A percentile compares a stretch with the other conserved stretches of the same genome.
Conservation (phyloP, 2,113 vertebrate species). For the Corythornis madagascariensis region DNA sequence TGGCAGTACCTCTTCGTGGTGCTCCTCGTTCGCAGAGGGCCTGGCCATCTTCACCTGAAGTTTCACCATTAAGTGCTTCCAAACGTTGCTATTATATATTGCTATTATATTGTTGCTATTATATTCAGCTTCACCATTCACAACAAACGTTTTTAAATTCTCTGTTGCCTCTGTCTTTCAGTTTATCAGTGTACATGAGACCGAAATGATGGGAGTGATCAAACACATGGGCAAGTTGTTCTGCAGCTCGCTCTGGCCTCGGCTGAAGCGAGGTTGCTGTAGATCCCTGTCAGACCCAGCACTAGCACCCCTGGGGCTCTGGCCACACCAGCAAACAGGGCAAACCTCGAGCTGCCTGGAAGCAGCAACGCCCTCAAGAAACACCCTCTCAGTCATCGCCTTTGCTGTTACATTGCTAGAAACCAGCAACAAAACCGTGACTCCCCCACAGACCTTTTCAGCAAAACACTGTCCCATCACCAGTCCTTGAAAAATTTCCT, state of each 20-base stretch:
- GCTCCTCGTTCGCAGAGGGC: background rate
- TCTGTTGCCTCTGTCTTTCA: background rate
- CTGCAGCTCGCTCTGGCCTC: fast-evolving
- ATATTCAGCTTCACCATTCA: background rate
- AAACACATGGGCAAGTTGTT: background rate
- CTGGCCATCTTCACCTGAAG: background rate
- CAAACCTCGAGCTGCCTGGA: background rate
- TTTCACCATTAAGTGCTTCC: background rate
- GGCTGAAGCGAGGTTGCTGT: background rate
- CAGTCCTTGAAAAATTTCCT: background rate
- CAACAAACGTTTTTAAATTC: background rate
- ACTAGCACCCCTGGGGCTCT: fast-evolving
- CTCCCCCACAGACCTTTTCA: background rate
- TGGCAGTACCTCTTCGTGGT: fast-evolving
- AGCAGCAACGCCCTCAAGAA: background rate
- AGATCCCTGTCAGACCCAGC: fast-evolving
- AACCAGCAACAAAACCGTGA: fast-evolving
- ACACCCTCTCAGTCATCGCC: background rate
- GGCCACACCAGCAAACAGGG: fast-evolving
- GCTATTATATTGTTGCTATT: too few species aligned
- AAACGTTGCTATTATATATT: background rate
- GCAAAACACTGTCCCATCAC: background rate
- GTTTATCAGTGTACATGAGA: background rate
- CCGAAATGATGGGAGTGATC: background rate
- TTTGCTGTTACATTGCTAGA: background rate